Evolutionary conservation across 2,888 invertebrate species (phyloP).

Genomic region (Aleiodes testaceus): DNA sequence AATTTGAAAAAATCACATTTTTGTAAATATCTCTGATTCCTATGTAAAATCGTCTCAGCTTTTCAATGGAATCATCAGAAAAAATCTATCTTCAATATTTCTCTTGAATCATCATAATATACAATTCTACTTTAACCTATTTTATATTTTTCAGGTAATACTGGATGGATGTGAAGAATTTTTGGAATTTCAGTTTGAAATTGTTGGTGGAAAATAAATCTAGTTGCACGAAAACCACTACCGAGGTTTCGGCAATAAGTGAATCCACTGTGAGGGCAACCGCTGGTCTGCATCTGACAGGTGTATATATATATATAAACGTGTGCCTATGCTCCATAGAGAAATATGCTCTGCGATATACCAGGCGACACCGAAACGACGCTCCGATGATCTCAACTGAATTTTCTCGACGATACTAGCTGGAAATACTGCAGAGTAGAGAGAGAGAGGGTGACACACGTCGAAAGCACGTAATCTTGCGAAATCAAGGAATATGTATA

Average conservation of each 20-base stretch:
- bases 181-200: conserved; percentile 3
- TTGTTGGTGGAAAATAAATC: conserved; percentile 12
- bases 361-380: conserved; percentile 28
- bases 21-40: too few relatives aligned
- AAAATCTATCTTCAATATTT: too few relatives aligned
- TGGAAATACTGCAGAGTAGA: not conserved
- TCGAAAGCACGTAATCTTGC: conserved; percentile 67
- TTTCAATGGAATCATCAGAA: too few relatives aligned
- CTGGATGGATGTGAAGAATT: not conserved
- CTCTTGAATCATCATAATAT: too few relatives aligned
- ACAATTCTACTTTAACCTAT: too few relatives aligned
- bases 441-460: conserved; percentile 56
- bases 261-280: conserved; percentile 14
- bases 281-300: conserved; percentile 34
- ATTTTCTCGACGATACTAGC: not conserved
- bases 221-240: conserved; percentile 19
- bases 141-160: too few relatives aligned
- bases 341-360: conserved; percentile 25
- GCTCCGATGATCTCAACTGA: conserved; percentile 23
- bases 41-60: too few relatives aligned
- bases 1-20: too few relatives aligned
- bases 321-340: conserved; percentile 12
- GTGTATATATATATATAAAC: conserved; percentile 7
- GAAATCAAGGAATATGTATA: conserved; percentile 58
- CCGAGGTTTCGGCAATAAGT: conserved; percentile 26